Evolutionary conservation across 2,797 vertebrate species (phyloP).

Genomic region (Uromys caudimaculatus): DNA sequence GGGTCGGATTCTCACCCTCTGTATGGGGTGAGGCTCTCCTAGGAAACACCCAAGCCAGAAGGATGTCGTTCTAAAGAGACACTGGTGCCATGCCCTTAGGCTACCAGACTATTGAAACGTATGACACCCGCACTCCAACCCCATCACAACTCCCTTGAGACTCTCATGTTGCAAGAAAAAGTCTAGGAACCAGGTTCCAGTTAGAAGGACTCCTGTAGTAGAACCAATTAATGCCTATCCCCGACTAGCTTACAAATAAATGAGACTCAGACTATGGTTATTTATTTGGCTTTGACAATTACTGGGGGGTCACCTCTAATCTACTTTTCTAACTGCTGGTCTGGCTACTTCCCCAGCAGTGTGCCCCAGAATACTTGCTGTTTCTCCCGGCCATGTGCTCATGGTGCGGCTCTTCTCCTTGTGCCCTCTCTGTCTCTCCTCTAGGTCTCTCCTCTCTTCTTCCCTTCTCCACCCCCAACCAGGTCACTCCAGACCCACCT

Average conservation of each 20-base stretch:
- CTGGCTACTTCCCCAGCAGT: background rate
- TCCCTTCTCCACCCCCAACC: background rate
- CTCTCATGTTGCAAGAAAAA: background rate
- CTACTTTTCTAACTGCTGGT: background rate
- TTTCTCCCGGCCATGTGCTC: background rate
- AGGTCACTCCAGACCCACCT: background rate
- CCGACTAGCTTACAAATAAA: background rate
- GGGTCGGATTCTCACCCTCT: background rate
- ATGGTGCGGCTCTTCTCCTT: background rate
- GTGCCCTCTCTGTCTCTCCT: too few species aligned
- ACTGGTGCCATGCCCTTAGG: background rate
- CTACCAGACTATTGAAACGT: background rate
- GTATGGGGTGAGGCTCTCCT: background rate
- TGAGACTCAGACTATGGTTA: background rate
- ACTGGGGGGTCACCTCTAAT: background rate
- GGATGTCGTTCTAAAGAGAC: background rate
- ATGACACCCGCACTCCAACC: background rate
- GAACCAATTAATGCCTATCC: background rate
- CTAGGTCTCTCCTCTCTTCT: background rate
- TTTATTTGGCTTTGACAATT: background rate
- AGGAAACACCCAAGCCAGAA: background rate
- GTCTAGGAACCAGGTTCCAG: background rate
- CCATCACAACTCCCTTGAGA: background rate
- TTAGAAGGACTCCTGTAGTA: background rate
- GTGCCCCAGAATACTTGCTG: background rate